Conservation (phyloP, 2,113 vertebrate genomes). For the Genyomyrus donnyi region DNA sequence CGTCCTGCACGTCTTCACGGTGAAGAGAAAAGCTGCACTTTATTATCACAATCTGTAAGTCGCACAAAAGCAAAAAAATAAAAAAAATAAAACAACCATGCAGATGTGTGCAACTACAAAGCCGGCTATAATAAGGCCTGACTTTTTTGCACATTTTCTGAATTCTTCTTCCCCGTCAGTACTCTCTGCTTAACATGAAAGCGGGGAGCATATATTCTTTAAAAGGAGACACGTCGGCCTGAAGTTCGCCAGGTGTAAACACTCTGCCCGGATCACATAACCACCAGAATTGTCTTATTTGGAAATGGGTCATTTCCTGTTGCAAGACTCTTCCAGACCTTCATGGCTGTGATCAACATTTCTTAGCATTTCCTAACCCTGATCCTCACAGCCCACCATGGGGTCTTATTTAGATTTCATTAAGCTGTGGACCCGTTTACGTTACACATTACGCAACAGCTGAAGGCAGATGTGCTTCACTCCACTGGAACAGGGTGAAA, state of each 20-base stretch:
- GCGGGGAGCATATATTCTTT: not conserved
- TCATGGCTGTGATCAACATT: not conserved
- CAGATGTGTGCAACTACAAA: constrained; percentile 3
- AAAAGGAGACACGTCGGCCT: not conserved
- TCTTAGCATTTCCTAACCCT: not conserved
- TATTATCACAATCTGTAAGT: constrained; percentile 5
- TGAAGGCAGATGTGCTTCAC: not conserved
- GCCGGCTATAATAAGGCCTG: not conserved
- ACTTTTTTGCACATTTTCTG: not conserved
- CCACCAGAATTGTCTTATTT: not conserved
- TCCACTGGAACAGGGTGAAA: not conserved
- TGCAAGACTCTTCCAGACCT: not conserved
- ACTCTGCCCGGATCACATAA: not conserved
- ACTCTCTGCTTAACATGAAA: not conserved
- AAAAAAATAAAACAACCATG: not conserved
- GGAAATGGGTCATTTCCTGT: not conserved
- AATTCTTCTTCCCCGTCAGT: not conserved
- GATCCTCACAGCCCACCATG: not conserved
- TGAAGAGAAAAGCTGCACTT: not conserved
- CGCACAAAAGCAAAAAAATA: not conserved
- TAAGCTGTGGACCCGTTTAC: not conserved
- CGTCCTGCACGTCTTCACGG: not conserved
- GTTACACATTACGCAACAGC: not conserved
- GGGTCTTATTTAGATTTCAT: not conserved
- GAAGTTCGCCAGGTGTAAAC: not conserved